Evolutionary conservation across 2,888 invertebrate species (phyloP).

Genomic region (Drosophila infuscata): DNA sequence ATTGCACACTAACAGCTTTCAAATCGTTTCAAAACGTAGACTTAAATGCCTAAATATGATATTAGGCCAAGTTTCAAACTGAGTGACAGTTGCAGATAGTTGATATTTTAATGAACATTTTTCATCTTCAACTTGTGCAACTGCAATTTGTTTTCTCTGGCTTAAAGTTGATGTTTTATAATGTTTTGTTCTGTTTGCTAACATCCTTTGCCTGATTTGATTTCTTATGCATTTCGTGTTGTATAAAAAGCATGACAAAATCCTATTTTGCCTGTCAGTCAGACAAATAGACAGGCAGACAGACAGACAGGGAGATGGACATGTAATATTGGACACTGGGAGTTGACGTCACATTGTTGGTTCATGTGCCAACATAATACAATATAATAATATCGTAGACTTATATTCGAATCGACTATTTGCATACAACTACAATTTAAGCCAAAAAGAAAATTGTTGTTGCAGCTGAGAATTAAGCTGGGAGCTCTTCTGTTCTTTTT

Average conservation of each 20-base stretch:
- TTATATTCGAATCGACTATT: constrained; percentile 36
- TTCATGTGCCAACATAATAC: constrained; percentile 33
- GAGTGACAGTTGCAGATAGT: constrained; percentile 5
- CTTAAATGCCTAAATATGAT: neutral
- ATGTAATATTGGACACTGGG: constrained; percentile 9
- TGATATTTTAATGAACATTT: constrained; percentile 1
- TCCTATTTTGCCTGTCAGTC: constrained; percentile 67
- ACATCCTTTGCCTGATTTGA: constrained; percentile 59
- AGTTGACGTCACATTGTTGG: constrained; percentile 27
- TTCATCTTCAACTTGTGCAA: neutral
- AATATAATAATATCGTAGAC: constrained; percentile 49
- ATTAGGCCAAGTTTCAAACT: neutral
- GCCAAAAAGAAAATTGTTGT: constrained; percentile 10
- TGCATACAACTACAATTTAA: constrained; percentile 26
- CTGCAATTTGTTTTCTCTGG: constrained; percentile 2
- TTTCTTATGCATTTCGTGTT: constrained; percentile 42
- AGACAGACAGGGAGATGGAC: constrained; percentile 7
- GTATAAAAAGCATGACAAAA: constrained; percentile 50
- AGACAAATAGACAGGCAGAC: constrained; percentile 9
- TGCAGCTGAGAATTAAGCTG: constrained; percentile 32
- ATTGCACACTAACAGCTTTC: constrained; percentile 22
- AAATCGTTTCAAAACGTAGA: neutral
- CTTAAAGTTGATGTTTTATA: constrained; percentile 6
- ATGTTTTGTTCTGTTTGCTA: constrained; percentile 15
- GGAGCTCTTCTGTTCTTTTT: constrained; percentile 7